Conservation (phyloP, 2,797 vertebrate genomes). For the Mycteria americana region DNA sequence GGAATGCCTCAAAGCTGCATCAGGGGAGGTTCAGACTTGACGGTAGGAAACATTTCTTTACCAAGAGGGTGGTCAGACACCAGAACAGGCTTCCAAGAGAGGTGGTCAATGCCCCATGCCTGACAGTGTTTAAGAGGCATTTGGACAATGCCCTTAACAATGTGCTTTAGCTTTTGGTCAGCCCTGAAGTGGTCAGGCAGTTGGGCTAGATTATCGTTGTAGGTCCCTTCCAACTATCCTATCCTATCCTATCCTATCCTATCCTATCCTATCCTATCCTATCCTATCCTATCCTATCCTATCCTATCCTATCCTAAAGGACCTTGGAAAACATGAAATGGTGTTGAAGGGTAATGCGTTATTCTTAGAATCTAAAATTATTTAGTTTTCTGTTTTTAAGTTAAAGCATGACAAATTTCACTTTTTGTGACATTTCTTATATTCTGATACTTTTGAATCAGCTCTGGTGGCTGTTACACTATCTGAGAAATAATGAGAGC, state of each 20-base stretch:
- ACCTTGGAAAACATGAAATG: neutral
- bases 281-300: neutral
- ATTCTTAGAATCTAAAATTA: neutral
- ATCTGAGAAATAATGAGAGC: neutral
- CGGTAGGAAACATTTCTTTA: neutral
- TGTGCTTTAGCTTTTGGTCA: neutral
- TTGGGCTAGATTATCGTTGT: neutral
- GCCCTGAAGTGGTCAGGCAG: neutral
- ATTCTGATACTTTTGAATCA: neutral
- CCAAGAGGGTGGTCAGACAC: neutral
- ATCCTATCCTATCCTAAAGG: neutral
- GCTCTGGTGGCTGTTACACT: neutral
- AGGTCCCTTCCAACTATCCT: neutral
- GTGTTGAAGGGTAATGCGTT: neutral
- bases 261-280: neutral
- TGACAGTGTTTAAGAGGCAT: neutral
- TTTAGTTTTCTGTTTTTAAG: neutral
- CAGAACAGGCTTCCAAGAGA: neutral
- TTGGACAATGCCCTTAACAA: neutral
- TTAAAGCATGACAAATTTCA: neutral
- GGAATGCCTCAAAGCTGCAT: neutral
- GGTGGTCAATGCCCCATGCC: fast-evolving
- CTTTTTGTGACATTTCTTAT: neutral
- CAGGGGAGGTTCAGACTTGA: neutral
- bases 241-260: neutral